These are phyloP conservation scores for Parauchenoglanis ngamensis DNA, from an alignment of 2,797 vertebrate genomes.

Conservation along the genomic window DNA sequence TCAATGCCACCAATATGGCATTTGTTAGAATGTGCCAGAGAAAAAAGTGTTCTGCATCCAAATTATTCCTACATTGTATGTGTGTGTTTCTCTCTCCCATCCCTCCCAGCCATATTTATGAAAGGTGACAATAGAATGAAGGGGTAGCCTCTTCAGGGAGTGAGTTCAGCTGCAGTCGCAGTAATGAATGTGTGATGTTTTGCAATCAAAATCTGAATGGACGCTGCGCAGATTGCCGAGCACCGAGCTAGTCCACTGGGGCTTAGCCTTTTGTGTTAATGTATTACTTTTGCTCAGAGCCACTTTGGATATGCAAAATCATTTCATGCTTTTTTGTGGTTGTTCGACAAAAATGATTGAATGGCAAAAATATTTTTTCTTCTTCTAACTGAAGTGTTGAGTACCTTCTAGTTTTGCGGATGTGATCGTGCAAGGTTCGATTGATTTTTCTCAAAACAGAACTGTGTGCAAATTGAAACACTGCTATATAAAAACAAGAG, in stretches of 20 bases:
- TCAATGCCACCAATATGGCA: constrained; percentile 38
- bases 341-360: neutral
- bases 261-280: constrained; percentile 35
- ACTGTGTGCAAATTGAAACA: constrained; percentile 22
- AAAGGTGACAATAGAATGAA: constrained; percentile 46
- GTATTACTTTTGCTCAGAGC: constrained; percentile 35
- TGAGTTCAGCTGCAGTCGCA: constrained; percentile 46
- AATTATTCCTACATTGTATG: constrained; percentile 49
- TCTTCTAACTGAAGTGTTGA: neutral
- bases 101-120: constrained; percentile 45
- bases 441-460: neutral
- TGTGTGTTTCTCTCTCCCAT: neutral
- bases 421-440: neutral
- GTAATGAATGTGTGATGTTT: constrained; percentile 56
- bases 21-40: constrained; percentile 35
- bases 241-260: constrained; percentile 31
- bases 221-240: constrained; percentile 33
- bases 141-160: constrained; percentile 50
- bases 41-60: constrained; percentile 49
- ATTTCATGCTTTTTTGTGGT: constrained; percentile 16
- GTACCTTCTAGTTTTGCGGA: neutral
- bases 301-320: constrained; percentile 14
- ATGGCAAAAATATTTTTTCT: neutral
- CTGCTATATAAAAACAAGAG: constrained; percentile 4
- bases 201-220: constrained; percentile 49